These are phyloP conservation scores for Lamproptera curius DNA, from an alignment of 2,888 invertebrate species.

Conservation along the genomic window DNA sequence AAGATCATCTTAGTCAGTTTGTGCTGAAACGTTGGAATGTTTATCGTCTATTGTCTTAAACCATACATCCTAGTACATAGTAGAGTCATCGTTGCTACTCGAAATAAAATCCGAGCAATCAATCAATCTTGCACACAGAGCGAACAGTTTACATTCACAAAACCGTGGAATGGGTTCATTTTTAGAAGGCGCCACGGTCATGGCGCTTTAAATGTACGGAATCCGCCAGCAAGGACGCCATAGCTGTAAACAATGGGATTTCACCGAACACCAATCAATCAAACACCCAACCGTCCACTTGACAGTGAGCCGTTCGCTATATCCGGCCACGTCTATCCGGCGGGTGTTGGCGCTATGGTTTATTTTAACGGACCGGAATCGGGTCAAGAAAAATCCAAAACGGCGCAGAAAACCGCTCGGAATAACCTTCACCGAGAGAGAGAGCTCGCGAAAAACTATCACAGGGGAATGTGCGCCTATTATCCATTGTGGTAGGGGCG, in stretches of 20 bases:
- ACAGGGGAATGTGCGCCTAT: constrained; percentile 17
- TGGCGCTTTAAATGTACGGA: constrained; percentile 9
- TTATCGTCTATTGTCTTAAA: background rate
- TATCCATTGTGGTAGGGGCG: constrained; percentile 35
- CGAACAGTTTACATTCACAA: constrained; percentile 1
- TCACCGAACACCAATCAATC: constrained; percentile 9
- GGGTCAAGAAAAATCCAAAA: constrained; percentile 67
- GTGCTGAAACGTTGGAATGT: background rate
- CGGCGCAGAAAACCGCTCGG: constrained; percentile 47
- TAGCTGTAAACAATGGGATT: constrained; percentile 15
- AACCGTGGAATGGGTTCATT: constrained; percentile 1
- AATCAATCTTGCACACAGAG: background rate
- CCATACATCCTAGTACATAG: background rate
- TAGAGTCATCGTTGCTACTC: background rate
- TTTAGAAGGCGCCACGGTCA: constrained; percentile 14
- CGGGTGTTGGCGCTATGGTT: constrained; percentile 50
- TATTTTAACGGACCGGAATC: constrained; percentile 57
- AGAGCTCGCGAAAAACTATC: constrained; percentile 28
- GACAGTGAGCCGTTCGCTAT: constrained; percentile 21
- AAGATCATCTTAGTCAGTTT: background rate
- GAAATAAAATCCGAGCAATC: background rate
- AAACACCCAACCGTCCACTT: constrained; percentile 4
- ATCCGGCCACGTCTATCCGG: constrained; percentile 31
- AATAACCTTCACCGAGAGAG: constrained; percentile 43
- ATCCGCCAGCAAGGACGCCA: constrained; percentile 3